A percentile compares a stretch with the other conserved stretches of the same genome.
These are phyloP conservation scores for Hippocampus barbouri DNA, from an alignment of 2,113 vertebrate genomes.

Conservation along the genomic window DNA sequence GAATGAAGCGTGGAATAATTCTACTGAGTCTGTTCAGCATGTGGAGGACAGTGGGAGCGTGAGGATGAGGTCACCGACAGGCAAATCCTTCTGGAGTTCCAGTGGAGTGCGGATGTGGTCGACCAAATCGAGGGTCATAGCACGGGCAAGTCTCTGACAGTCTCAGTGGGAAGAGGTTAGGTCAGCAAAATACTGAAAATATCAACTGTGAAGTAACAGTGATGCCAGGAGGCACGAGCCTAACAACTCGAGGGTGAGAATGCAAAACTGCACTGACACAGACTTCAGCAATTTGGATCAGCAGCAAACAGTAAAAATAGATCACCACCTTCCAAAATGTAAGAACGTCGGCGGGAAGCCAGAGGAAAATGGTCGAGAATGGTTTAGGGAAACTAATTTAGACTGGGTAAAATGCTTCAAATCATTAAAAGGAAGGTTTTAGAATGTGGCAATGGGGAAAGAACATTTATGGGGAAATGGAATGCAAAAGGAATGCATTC, in stretches of 20 bases:
- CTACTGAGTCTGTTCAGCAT: slow-evolving; percentile 36
- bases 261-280: not conserved
- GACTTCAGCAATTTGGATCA: slow-evolving; percentile 1
- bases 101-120: slow-evolving; percentile 32
- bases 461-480: no score
- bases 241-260: slow-evolving; percentile 5
- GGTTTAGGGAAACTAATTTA: not conserved
- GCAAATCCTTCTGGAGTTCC: slow-evolving; percentile 27
- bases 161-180: slow-evolving; percentile 2
- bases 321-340: not conserved
- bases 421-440: not conserved
- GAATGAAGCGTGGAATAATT: slow-evolving; percentile 43
- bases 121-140: slow-evolving; percentile 12
- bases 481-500: no score
- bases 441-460: not conserved
- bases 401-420: not conserved
- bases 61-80: slow-evolving; percentile 41
- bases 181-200: slow-evolving; percentile 25
- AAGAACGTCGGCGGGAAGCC: not conserved
- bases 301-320: not conserved
- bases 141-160: slow-evolving; percentile 5
- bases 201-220: slow-evolving; percentile 12
- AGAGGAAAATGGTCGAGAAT: not conserved
- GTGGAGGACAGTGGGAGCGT: slow-evolving; percentile 19
- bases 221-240: slow-evolving; percentile 3